These are phyloP conservation scores for Polyommatus icarus DNA, from an alignment of 2,888 invertebrate species.

Conservation along the genomic window DNA sequence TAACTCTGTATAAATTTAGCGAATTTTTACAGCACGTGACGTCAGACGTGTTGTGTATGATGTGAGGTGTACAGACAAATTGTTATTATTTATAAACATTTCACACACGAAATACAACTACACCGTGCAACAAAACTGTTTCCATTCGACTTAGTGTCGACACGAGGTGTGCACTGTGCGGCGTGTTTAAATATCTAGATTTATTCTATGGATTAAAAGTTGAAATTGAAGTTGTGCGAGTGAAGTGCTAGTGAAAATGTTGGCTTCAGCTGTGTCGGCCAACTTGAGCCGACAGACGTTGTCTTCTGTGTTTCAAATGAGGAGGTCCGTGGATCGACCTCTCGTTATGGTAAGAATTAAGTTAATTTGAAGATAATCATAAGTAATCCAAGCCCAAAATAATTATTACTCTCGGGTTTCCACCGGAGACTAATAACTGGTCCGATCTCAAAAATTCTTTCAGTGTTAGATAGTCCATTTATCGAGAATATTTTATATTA, in stretches of 20 bases:
- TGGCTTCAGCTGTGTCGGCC: conserved; percentile 58
- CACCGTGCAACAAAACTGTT: background rate
- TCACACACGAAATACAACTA: background rate
- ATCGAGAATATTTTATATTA: too few relatives aligned
- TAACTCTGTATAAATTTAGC: conserved; percentile 50
- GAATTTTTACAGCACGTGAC: conserved; percentile 48
- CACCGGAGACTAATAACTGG: too few relatives aligned
- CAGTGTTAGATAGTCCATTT: too few relatives aligned
- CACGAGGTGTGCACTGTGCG: background rate
- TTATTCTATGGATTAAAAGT: background rate
- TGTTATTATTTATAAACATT: conserved; percentile 29
- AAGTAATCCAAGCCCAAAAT: background rate
- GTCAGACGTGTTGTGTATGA: conserved; percentile 48
- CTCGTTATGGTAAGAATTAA: conserved; percentile 42
- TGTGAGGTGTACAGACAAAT: conserved; percentile 43
- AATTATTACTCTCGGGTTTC: background rate
- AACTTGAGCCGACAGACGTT: conserved; percentile 60
- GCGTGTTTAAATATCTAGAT: background rate
- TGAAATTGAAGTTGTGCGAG: background rate
- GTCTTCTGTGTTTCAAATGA: conserved; percentile 65
- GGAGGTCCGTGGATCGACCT: conserved; percentile 44
- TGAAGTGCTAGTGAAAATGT: conserved; percentile 50
- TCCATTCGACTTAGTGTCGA: background rate
- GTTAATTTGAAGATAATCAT: background rate
- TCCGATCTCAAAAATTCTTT: too few relatives aligned